Base-by-base conservation (phyloP, 2,797 vertebrate genomes). In the Phataginus tetradactyla region DNA sequence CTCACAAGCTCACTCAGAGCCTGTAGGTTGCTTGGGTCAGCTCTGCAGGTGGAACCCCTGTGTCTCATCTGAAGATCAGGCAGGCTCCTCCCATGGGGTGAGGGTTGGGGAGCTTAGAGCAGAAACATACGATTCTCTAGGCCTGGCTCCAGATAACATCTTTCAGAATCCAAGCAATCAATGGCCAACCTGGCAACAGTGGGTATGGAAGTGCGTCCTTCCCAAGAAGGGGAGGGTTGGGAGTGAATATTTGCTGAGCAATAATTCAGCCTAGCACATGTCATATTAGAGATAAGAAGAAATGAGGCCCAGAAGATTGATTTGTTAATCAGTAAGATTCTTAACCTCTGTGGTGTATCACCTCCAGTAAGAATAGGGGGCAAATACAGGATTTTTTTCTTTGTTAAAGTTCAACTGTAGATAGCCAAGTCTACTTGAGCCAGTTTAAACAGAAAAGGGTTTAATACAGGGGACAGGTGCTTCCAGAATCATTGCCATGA, bases 401-500 rank as follows among this genome's bases (percentile, higher is more conserved):
- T 37, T 32, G 39, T 39, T 39, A 39, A 7, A 15, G 64, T 13
- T 53, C n/a, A 8, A 0, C 7, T 49, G 61, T n/a, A 39, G 59
- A 17, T 15, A 29, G 3, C 18, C 27, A 77, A 45, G 7, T 39
- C 45, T 3, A 13, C 17, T 10, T 4, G 49, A 34, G 34, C 64
- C 29, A 10, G 20, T 27, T 39, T 3, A 51, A 39, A 66, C 55
- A 51, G 53, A 61, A 25, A 55, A 32, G 11, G 32, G 10, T 32
- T 9, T 32, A 32, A 9, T 5, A 9, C 71, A 21, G 63, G 90
- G 15, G 3, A 68, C 1, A 45, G n/a, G 2, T 18, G 7, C 53
- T 66, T n/a, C 34, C 21, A 7, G 59, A 20, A 12, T 2, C 37
- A 27, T 0, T 0, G 7, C 59, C 9, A 25, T 20, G 8, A 27